Base-by-base conservation (phyloP, 2,113 vertebrate species). In the Mugil cephalus region DNA sequence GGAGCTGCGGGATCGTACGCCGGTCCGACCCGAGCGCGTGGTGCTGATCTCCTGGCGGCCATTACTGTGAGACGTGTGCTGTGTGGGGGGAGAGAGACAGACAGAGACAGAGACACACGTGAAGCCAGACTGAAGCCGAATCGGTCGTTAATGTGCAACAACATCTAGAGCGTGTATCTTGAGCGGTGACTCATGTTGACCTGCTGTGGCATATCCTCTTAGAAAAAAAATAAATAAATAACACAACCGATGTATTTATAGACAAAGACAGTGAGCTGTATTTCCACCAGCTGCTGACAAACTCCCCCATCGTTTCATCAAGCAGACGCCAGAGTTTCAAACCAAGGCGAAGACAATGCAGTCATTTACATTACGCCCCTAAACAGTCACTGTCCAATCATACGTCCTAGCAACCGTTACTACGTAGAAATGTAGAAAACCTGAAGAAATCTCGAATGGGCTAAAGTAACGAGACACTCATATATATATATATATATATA, bases 51-150 rank as follows among this genome's bases (percentile, higher is more conserved):
- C 97, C 87, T 95, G 94, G 1, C 96, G 96, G 5, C 96, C 95
- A 8, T 98, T 96, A 77, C 92, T 95, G 77, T 97, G 97, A 79
- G 97, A 97, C 0, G 94, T 97, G 90, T 99, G 97, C 97, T 98
- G 90, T 96, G 88, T 8, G 40, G 12, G 30, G 19, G 39, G 19
- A 47, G 13, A 13, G n/a, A n/a, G n/a, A n/a, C n/a, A n/a, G n/a
- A n/a, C n/a, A n/a, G n/a, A n/a, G n/a, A n/a, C n/a, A 67, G 7
- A 34, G 7, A 1, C 39, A 10, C 3, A 13, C 4, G 15, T 6
- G 11, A n/a, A 0, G 51, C 59, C 14, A 62, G 42, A 48, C 0
- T 0, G 17, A 35, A 6, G n/a, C 58, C 8, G 21, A 48, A 34
- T 18, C 1, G 30, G n/a, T 13, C n/a, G n/a, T 7, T 1, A 36